Evolutionary conservation across 2,113 vertebrate species (phyloP), one percentile per base, ranked within the genome.

Genomic region (Sapajus apella): DNA sequence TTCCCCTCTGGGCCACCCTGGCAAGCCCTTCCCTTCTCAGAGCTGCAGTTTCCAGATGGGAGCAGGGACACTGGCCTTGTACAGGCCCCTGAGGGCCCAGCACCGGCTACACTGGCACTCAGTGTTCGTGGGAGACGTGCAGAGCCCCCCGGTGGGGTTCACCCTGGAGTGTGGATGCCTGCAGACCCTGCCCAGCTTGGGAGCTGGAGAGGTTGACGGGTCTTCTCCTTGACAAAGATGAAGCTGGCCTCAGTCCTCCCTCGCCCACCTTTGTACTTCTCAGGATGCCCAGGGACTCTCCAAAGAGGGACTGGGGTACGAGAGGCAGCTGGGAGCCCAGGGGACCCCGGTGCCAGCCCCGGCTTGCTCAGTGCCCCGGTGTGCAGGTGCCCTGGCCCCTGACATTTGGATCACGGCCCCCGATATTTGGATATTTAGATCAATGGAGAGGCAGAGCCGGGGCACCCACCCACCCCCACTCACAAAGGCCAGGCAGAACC

Each of bases 111-210:
- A 3, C 30, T 23, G n/a, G 30, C 6, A 5, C 64, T 27, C 17
- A 5, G 21, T 8, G 12, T 72, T n/a, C 18, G 55, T 27, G 1
- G 56, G 37, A 21, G 3, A 17, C 17, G 3, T 8, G 14, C 40
- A 45, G 27, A 4, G 13, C 17, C 25, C 75, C 37, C 43, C 6
- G 3, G 75, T 37, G 6, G 37, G 37, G 43, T 32, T 68, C 83
- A 13, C 43, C 1, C 17, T 68, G 58, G 35, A 9, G 55, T 0
- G 7, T 40, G 25, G 50, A 7, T 0, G 2, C 10, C 3, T 35
- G 52, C 12, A 8, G 43, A 27, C 9, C 30, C 23, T n/a, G 18
- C 21, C 27, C 43, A 25, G 40, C 25, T 27, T 2, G 4, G 18
- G 61, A 68, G 68, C n/a, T 11, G 20, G n/a, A n/a, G 18, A 35